Evolutionary conservation across 2,797 vertebrate species (phyloP).

Genomic region (Coregonus ussuriensis): DNA sequence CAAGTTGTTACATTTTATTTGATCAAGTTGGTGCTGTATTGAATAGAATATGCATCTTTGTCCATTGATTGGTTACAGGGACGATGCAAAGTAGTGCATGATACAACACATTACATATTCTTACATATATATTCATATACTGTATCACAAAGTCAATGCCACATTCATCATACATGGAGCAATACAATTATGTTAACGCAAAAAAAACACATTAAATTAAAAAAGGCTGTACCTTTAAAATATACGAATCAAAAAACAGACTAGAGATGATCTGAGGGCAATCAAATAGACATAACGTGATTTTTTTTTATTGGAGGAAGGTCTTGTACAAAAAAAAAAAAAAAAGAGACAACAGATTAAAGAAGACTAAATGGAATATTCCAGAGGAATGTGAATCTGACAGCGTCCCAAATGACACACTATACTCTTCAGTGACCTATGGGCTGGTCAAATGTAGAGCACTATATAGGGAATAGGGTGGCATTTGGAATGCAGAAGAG

Average conservation of each 20-base stretch:
- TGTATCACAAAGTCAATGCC: background rate
- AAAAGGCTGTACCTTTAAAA: constrained; percentile 8
- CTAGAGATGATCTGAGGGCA: background rate
- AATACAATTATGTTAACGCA: constrained; percentile 29
- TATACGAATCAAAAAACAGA: background rate
- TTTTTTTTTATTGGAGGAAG: constrained; percentile 1
- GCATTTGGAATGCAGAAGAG: background rate
- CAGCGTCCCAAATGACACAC: background rate
- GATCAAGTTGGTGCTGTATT: constrained; percentile 2
- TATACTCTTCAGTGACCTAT: background rate
- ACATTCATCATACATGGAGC: constrained; percentile 21
- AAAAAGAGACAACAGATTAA: constrained; percentile 5
- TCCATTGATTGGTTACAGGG: constrained; percentile 1
- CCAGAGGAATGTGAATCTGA: constrained; percentile 29
- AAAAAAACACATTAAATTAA: constrained; percentile 3
- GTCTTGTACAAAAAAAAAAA: constrained; percentile 15
- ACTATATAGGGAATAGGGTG: background rate
- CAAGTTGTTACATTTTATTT: constrained; percentile 6
- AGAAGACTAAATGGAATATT: constrained; percentile 11
- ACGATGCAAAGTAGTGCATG: background rate
- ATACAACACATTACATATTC: constrained; percentile 13
- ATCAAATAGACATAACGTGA: background rate
- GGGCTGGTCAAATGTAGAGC: background rate
- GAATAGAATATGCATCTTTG: constrained; percentile 1
- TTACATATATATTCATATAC: constrained; percentile 14